These are phyloP conservation scores for Aegithalos caudatus DNA, from an alignment of 2,113 vertebrate genomes.

Conservation along the genomic window DNA sequence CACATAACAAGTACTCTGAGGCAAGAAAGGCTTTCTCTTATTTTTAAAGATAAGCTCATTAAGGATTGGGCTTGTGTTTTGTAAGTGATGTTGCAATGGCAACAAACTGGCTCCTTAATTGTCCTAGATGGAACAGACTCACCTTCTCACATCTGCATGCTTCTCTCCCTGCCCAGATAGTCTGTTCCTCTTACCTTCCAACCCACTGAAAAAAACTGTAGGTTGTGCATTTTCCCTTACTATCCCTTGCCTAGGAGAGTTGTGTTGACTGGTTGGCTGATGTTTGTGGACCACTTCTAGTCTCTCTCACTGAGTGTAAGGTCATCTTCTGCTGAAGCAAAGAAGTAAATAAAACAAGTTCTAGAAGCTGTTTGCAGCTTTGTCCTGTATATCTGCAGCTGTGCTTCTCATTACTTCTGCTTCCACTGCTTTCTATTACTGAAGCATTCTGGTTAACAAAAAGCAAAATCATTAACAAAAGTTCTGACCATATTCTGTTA, in stretches of 20 bases:
- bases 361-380: neutral
- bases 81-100: conserved; percentile 34
- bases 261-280: neutral
- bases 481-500: neutral
- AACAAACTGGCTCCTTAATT: neutral
- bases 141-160: neutral
- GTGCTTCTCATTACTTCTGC: neutral
- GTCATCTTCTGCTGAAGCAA: neutral
- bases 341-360: neutral
- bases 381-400: neutral
- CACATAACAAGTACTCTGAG: conserved; percentile 28
- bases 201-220: neutral
- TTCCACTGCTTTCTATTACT: neutral
- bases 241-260: neutral
- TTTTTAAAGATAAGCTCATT: conserved; percentile 60
- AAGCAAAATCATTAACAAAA: neutral
- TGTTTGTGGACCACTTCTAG: neutral
- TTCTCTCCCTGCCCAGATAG: neutral
- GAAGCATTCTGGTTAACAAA: neutral
- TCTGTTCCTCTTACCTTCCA: neutral
- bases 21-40: conserved; percentile 19
- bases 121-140: neutral
- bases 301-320: neutral
- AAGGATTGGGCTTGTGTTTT: conserved; percentile 20
- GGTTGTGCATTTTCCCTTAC: neutral